Base-by-base conservation (phyloP, 1,140 invertebrate species). In the Steinernema khuongi region DNA sequence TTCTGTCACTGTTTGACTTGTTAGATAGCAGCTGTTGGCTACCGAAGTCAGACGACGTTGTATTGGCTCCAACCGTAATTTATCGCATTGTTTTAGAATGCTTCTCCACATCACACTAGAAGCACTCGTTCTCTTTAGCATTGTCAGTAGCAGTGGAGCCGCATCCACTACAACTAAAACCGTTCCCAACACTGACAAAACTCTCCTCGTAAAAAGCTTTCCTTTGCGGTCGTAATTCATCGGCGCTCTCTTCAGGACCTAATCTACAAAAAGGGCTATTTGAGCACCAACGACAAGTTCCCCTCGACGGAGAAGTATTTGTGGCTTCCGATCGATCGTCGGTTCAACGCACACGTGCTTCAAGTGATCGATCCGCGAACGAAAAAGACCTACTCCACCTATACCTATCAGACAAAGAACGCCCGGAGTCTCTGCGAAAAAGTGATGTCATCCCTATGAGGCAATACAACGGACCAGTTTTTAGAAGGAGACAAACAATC, bases 271-370 rank as follows among this genome's bases (percentile, higher is more conserved):
- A 60, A 60, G 19, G 19, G 50, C 50, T 17, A 14, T 22, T 11
- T 26, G 50, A 60, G 50, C 50, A 60, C 50, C 7, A 60, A 60
- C 50, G 50, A 60, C 50, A 60, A 60, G 19, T 22, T 60, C 11
- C 7, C 22, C 26, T 60, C 19, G 7, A n/a, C 22, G 19, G 50
- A 60, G 50, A 60, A 60, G 50, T 60, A n/a, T 14, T 60, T 14
- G 50, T 60, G 50, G 50, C 50, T 17, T 11, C 50, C 50, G 50
- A 22, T 60, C 50, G 50, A 60, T 22, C 50, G 50, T 2, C 50
- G 19, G 4, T 60, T 60, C 19, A 22, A 7, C 19, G 50, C 50
- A n/a, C 7, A 60, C 50, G 50, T 60, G 7, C 50, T 60, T 26
- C 50, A 4, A 14, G 50, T 60, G 4, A 60, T 26, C 4, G 50